Percentiles rank a stretch among this genome's conserved stretches.
Evolutionary conservation across 1,140 invertebrate species (phyloP).

Genomic region (Thalassaphorura encarpata): DNA sequence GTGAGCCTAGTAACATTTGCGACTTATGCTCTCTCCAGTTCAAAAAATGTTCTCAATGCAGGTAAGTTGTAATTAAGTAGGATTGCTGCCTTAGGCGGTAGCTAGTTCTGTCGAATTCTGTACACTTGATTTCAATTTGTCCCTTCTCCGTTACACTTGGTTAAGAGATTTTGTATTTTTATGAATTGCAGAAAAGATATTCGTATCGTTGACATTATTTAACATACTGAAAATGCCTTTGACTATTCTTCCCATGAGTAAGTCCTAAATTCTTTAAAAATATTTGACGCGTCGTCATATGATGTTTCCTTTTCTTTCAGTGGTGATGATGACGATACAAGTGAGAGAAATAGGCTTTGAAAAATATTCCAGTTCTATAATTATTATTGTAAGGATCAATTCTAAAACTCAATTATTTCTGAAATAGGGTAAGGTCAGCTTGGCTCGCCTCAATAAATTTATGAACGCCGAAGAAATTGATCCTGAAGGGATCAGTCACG

Average conservation of each 20-base stretch:
- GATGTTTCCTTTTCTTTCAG: too few species aligned
- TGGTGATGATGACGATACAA: not conserved
- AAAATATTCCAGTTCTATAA: not conserved
- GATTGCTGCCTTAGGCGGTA: too few species aligned
- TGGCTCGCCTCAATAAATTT: conserved; percentile 37
- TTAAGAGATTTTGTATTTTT: not conserved
- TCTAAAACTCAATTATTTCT: not conserved
- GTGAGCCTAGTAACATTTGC: conserved; percentile 45
- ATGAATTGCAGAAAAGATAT: conserved; percentile 47
- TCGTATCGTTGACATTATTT: conserved; percentile 53
- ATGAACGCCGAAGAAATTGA: conserved; percentile 35
- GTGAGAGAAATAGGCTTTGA: too few species aligned
- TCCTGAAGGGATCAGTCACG: conserved; percentile 31
- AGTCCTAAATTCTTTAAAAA: too few species aligned
- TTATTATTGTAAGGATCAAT: not conserved
- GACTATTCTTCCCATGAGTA: conserved; percentile 33
- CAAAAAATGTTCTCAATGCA: conserved; percentile 37
- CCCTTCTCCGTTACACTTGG: too few species aligned
- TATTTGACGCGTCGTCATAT: too few species aligned
- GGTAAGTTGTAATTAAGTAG: too few species aligned
- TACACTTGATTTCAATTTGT: too few species aligned
- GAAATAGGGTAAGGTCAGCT: conserved; percentile 34
- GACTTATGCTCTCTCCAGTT: conserved; percentile 40
- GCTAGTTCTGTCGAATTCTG: too few species aligned
- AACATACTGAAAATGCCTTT: conserved; percentile 51